Base-by-base conservation (phyloP, 1,140 invertebrate genomes). In the Paracyclopina nana region DNA sequence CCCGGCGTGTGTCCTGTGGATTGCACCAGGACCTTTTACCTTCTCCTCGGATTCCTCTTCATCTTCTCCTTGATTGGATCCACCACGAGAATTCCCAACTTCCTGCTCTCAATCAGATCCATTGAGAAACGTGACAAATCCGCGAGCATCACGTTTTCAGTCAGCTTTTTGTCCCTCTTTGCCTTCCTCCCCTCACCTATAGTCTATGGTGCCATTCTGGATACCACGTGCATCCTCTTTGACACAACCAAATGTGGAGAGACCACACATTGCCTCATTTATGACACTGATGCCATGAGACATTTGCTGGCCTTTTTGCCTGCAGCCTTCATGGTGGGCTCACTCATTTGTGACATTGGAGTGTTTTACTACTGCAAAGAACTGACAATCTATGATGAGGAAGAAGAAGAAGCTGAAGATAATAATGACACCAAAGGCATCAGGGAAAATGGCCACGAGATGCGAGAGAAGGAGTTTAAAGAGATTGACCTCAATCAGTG, bases 71-170 rank as follows among this genome's bases (percentile, higher is more conserved):
- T 20, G 20, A 20, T 38, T n/a, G 45, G 45, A 26, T 16, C 45
- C 14, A 28, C 45, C 4, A 26, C 45, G 11, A 11, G 45, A 16
- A 29, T 48, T 12, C 45, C 45, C 3, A 48, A 48, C 25, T 16
- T 48, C n/a, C 16, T 48, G 14, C 12, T 48, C 14, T 25, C 45
- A 14, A 16, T 48, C 6, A 24, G 45, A 28, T 16, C 28, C 12
- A 48, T 48, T 29, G 45, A 48, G 27, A 22, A 16, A 16, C 20
- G 30, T n/a, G 45, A 48, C 22, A 48, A 48, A 31, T 24, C 45
- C 4, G 25, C 45, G 3, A 28, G 20, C 5, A 6, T 48, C 9
- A 48, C 45, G 12, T 28, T 48, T 12, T 29, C 25, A 29, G 45
- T 48, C 6, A 28, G 24, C 5, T 14, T 48, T 14, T 27, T 48